A percentile compares a stretch with the other conserved stretches of the same genome.
Evolutionary conservation across 2,797 vertebrate species (phyloP).

Genomic region (Poeciliopsis paucimaculata): DNA sequence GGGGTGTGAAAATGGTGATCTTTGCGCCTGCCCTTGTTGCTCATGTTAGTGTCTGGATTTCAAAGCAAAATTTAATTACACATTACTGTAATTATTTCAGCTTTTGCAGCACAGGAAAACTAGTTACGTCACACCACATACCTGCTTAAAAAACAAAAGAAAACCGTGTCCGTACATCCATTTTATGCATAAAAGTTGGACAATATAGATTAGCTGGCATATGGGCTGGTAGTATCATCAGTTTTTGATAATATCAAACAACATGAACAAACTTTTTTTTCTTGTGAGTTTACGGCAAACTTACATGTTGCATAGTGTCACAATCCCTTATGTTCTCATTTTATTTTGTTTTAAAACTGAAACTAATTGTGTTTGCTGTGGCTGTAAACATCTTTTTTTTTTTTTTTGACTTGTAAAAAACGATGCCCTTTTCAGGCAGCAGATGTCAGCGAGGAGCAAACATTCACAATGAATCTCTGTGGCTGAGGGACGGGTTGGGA

Average conservation of each 20-base stretch:
- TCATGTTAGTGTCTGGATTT: background rate
- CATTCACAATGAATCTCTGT: conserved; percentile 19
- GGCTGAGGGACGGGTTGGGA: conserved; percentile 34
- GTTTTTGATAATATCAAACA: background rate
- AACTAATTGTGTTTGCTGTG: background rate
- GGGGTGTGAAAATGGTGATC: background rate
- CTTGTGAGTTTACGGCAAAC: background rate
- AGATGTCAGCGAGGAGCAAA: conserved; percentile 64
- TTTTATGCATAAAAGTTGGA: background rate
- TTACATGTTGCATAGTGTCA: background rate
- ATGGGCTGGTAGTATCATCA: background rate
- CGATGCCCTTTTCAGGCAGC: conserved; percentile 36
- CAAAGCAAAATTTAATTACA: background rate
- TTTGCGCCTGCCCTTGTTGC: background rate
- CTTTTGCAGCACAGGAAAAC: background rate
- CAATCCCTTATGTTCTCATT: background rate
- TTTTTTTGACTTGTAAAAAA: background rate
- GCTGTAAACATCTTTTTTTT: background rate
- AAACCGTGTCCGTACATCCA: background rate
- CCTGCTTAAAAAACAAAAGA: background rate
- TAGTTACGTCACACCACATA: background rate
- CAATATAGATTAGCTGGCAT: background rate
- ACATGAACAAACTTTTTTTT: background rate
- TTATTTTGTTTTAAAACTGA: background rate
- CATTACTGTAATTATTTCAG: conserved; percentile 2